Conservation (phyloP, 2,888 invertebrate genomes). For the Sphecodes monilicornis region DNA sequence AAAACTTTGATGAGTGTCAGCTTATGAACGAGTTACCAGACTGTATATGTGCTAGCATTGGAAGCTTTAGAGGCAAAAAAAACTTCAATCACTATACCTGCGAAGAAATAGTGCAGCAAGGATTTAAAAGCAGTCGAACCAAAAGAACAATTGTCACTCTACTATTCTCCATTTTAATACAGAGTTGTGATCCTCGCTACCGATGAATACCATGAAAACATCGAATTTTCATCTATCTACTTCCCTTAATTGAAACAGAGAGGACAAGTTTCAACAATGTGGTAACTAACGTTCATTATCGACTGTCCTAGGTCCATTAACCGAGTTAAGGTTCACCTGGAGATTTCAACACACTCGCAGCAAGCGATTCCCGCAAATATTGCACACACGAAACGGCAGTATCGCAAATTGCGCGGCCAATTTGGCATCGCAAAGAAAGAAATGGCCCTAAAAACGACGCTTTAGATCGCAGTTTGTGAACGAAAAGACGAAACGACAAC, state of each 20-base stretch:
- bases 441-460: slow-evolving; percentile 17
- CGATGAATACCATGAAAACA: background rate
- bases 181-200: too few species aligned
- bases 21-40: too few species aligned
- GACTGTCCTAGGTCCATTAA: slow-evolving; percentile 48
- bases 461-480: too few species aligned
- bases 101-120: too few species aligned
- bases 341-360: slow-evolving; percentile 38
- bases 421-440: slow-evolving; percentile 43
- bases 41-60: too few species aligned
- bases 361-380: slow-evolving; percentile 32
- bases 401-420: slow-evolving; percentile 45
- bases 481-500: background rate
- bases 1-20: too few species aligned
- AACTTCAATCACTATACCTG: too few species aligned
- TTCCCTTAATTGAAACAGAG: slow-evolving; percentile 4
- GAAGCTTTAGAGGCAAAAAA: too few species aligned
- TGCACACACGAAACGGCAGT: background rate
- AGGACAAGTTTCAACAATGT: background rate
- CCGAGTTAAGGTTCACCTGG: slow-evolving; percentile 17
- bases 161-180: too few species aligned
- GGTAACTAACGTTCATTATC: slow-evolving; percentile 26
- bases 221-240: background rate
- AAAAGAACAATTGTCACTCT: too few species aligned
- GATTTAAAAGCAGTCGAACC: too few species aligned